A percentile compares a stretch with the other conserved stretches of the same genome.
These are phyloP conservation scores for Scytalopus superciliaris DNA, from an alignment of 2,113 vertebrate genomes.

Conservation along the genomic window DNA sequence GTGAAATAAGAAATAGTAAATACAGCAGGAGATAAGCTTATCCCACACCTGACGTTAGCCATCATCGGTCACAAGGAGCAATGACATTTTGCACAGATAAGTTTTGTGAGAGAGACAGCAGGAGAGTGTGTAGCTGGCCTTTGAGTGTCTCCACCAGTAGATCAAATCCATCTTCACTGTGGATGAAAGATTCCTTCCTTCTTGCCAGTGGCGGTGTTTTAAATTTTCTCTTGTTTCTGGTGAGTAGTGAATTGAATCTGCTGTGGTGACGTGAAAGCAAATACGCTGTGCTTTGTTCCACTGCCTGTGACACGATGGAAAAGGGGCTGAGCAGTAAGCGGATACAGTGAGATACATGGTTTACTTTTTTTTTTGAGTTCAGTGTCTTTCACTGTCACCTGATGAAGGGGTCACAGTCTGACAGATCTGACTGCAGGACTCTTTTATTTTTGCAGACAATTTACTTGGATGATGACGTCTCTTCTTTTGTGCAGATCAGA, in stretches of 20 bases:
- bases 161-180: not conserved
- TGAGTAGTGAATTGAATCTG: conserved; percentile 12
- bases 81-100: conserved; percentile 35
- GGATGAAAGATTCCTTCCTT: not conserved
- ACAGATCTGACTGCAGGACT: conserved; percentile 39
- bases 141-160: not conserved
- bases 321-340: not conserved
- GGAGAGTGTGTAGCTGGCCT: not conserved
- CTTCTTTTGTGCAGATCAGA: conserved; percentile 83
- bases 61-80: conserved; percentile 38
- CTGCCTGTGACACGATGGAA: not conserved
- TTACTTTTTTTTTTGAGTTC: conserved; percentile 50
- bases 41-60: conserved; percentile 50
- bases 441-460: conserved; percentile 70
- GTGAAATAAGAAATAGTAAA: conserved; percentile 52
- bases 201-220: not conserved
- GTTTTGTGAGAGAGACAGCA: not conserved
- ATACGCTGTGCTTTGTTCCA: not conserved
- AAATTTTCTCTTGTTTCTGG: conserved; percentile 4
- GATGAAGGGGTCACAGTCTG: conserved; percentile 18
- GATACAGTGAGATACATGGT: not conserved
- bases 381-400: conserved; percentile 34
- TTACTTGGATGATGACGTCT: conserved; percentile 80
- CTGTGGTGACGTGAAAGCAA: not conserved
- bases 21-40: conserved; percentile 39